Evolutionary conservation across 2,797 vertebrate genomes (phyloP).

Genomic region (Acrossocheilus fasciatus): DNA sequence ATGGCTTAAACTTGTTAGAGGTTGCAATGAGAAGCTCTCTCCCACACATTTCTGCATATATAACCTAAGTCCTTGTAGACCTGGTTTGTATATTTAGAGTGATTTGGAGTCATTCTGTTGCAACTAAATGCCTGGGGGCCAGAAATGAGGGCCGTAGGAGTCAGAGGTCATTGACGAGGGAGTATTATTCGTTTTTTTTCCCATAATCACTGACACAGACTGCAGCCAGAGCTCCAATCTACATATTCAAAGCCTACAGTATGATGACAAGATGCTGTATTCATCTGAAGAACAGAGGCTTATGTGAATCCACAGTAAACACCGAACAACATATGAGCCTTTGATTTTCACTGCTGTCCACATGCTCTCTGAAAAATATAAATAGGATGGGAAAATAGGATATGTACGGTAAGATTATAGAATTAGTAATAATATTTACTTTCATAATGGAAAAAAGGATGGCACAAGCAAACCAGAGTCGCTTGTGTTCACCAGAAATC

Average conservation of each 20-base stretch:
- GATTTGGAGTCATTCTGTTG: slow-evolving; percentile 24
- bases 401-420: not conserved
- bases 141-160: slow-evolving; percentile 40
- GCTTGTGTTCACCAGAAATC: not conserved
- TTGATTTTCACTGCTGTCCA: slow-evolving; percentile 16
- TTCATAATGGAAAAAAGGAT: not conserved
- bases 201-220: slow-evolving; percentile 43
- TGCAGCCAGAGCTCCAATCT: slow-evolving; percentile 26
- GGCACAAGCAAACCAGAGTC: not conserved
- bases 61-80: slow-evolving; percentile 14
- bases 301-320: slow-evolving; percentile 4
- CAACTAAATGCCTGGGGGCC: slow-evolving; percentile 41
- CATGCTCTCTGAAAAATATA: not conserved
- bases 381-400: not conserved
- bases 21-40: slow-evolving; percentile 18
- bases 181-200: slow-evolving; percentile 28
- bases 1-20: slow-evolving; percentile 25
- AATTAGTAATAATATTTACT: slow-evolving; percentile 7
- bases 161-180: slow-evolving; percentile 50
- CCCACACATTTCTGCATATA: slow-evolving; percentile 34
- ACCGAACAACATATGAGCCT: not conserved
- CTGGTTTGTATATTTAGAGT: slow-evolving; percentile 30
- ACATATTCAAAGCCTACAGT: slow-evolving; percentile 39
- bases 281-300: slow-evolving; percentile 11
- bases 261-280: slow-evolving; percentile 1